Conservation (phyloP, 1,140 invertebrate genomes). For the Neoseiulus cucumeris region DNA sequence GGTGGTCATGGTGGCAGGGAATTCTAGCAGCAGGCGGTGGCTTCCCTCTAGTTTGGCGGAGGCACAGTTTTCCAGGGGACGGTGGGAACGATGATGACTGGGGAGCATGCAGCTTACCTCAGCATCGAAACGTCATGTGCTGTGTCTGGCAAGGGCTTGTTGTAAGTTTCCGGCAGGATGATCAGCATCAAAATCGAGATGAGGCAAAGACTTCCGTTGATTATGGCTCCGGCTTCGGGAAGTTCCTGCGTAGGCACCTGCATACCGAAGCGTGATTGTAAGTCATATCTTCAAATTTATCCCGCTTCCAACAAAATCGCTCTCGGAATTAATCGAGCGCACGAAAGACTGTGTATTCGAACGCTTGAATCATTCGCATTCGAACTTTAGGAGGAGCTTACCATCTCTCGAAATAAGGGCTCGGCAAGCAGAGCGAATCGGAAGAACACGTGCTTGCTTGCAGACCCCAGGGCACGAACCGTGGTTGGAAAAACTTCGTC, state of each 20-base stretch:
- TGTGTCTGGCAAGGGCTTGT: neutral
- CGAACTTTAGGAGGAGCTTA: neutral
- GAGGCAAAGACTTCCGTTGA: slow-evolving; percentile 2
- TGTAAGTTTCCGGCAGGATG: slow-evolving; percentile 3
- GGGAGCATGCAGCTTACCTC: neutral
- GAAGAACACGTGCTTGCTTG: slow-evolving; percentile 5
- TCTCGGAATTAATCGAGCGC: neutral
- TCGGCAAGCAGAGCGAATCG: neutral
- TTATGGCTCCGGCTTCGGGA: neutral
- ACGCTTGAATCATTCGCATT: no score
- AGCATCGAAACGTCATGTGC: slow-evolving; percentile 3
- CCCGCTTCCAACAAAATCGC: neutral
- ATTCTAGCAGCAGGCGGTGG: no score
- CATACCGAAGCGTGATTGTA: neutral
- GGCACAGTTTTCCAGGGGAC: no score
- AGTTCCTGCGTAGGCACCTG: neutral
- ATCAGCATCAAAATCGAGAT: neutral
- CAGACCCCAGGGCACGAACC: neutral
- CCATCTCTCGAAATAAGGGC: neutral
- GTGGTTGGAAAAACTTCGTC: slow-evolving; percentile 5
- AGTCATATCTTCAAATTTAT: neutral
- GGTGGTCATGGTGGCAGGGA: no score
- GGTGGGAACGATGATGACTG: no score
- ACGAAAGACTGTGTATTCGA: no score
- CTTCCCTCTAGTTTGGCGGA: no score